Evolutionary conservation across 2,888 invertebrate genomes (phyloP).

Genomic region (Serripes groenlandicus): DNA sequence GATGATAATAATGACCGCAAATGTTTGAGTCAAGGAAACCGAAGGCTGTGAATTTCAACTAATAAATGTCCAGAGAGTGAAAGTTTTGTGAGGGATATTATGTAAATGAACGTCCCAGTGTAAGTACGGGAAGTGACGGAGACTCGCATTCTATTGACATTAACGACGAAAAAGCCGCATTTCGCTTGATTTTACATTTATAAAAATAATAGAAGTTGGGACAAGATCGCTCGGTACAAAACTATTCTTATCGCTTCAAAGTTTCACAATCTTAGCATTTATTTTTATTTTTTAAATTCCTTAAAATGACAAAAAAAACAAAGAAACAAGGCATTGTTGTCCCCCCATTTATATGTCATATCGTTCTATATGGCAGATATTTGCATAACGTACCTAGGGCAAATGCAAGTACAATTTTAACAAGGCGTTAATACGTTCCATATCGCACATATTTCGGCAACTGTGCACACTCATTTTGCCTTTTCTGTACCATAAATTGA

Average conservation of each 20-base stretch:
- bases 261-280: constrained; percentile 3
- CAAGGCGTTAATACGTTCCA: constrained; percentile 3
- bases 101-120: constrained; percentile 13
- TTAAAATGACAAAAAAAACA: constrained; percentile 15
- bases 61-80: neutral
- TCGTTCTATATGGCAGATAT: neutral
- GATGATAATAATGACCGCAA: neutral
- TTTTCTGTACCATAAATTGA: no score
- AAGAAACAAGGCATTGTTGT: constrained; percentile 1
- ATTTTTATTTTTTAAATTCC: constrained; percentile 17
- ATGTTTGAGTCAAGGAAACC: neutral
- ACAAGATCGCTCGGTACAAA: constrained; percentile 19
- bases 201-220: constrained; percentile 5
- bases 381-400: neutral
- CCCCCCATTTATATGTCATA: neutral
- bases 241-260: constrained; percentile 22
- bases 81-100: neutral
- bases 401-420: neutral
- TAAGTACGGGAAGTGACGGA: neutral
- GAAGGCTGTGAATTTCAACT: constrained; percentile 4
- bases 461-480: constrained; percentile 5
- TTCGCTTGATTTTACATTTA: constrained; percentile 29
- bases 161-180: constrained; percentile 13
- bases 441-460: neutral
- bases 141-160: constrained; percentile 15